phyloP scores from a whole-genome alignment of 2,797 vertebrate genomes.

The Enoplosus armatus region DNA sequence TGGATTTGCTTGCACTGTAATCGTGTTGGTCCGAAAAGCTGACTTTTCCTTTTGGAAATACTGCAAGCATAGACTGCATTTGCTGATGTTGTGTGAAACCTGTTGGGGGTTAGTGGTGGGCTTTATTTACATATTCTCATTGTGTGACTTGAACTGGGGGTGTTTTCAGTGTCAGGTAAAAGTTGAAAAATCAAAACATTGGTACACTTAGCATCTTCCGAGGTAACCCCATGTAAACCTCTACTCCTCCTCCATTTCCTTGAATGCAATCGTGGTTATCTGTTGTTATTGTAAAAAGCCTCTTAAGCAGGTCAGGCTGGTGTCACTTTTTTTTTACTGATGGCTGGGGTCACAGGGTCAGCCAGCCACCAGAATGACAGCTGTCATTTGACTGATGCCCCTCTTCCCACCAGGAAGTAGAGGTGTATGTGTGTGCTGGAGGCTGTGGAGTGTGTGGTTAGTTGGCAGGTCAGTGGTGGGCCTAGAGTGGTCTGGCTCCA shows the following conservation, averaged over 20 bases:
- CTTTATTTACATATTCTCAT: constrained; percentile 24
- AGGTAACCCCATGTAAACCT: constrained; percentile 1
- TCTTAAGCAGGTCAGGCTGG: constrained; percentile 48
- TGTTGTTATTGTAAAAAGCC: constrained; percentile 53
- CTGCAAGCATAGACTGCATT: not conserved
- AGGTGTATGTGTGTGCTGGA: constrained; percentile 70
- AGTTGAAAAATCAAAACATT: not conserved
- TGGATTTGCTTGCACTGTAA: constrained; percentile 34
- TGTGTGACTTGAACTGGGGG: not conserved
- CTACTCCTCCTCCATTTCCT: constrained; percentile 23
- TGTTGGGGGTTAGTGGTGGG: not conserved
- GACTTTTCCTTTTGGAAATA: constrained; percentile 30
- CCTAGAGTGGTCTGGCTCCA: constrained; percentile 81
- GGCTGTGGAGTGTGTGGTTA: constrained; percentile 84
- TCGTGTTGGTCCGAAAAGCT: constrained; percentile 20
- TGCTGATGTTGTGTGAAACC: not conserved
- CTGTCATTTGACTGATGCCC: constrained; percentile 68
- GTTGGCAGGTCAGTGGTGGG: constrained; percentile 80
- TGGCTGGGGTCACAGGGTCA: constrained; percentile 67
- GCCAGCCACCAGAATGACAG: constrained; percentile 63
- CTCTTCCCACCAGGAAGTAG: constrained; percentile 67
- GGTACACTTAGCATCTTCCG: not conserved
- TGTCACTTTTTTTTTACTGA: constrained; percentile 53
- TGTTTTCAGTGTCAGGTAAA: constrained; percentile 10
- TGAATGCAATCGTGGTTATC: constrained; percentile 39